Evolutionary conservation across 1,140 invertebrate species (phyloP), one percentile per base, ranked within the genome.

Genomic region (Dendroctonus valens): DNA sequence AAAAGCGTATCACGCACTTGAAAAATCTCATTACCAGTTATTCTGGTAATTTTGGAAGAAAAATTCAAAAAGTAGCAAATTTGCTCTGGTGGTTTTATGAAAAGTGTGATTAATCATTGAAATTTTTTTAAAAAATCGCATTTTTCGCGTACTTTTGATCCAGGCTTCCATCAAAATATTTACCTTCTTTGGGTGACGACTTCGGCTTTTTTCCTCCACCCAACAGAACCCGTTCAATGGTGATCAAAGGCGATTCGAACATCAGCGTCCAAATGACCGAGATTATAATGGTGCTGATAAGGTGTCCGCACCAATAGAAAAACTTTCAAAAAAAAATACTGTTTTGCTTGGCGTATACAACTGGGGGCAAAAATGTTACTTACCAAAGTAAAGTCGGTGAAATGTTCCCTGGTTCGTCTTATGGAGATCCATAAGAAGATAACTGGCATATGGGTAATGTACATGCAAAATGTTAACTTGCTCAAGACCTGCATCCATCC

Each of bases 381-480:
- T 57, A 73, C 72, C 46, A 38, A 40, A 57, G 66, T 58, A 7
- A 55, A 65, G 54, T 68, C 55, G 12, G 54, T 57, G 37, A 71
- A 71, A 41, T 69, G 41, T 9, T 48, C 6, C 8, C 14, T 41
- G 0, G 69, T 68, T 49, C 69, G 54, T 26, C 42, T 58, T 3
- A 12, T 52, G 48, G 58, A 41, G 8, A 58, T 8, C 42, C 52
- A 57, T 44, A 61, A 57, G 9, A 48, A 14, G 42, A 70, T 51
- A 1, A 73, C 59, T 42, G 52, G 41, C 7, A 50, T 52, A 64
- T 74, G 73, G 42, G 73, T 40, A 5, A 73, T 42, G 51, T 74
- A 76, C 64, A 76, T 71, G 49, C 66, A 73, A 46, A 71, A 76
- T 9, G 73, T 67, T 11, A 76, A 61, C 41, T 67, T 65, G 7